Percentiles rank a stretch among this genome's conserved stretches.
Evolutionary conservation across 2,113 vertebrate species (phyloP).

Genomic region (Pipra filicauda): DNA sequence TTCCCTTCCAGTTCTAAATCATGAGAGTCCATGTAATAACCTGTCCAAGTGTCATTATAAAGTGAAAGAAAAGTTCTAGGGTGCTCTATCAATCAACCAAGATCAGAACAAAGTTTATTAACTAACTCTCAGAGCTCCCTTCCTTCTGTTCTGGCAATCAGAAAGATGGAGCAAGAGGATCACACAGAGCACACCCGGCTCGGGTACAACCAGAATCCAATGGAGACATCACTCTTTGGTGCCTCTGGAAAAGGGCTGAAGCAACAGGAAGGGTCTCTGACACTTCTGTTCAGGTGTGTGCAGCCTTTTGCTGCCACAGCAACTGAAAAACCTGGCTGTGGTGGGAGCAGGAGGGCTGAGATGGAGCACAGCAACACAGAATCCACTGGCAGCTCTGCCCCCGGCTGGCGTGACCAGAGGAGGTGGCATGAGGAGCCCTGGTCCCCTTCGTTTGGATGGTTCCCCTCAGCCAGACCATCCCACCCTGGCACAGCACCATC

Average conservation of each 20-base stretch:
- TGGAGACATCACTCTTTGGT: not conserved
- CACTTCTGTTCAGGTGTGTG: not conserved
- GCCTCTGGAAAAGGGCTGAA: not conserved
- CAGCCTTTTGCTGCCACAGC: not conserved
- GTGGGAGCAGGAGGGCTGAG: not conserved
- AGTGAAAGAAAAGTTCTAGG: not conserved
- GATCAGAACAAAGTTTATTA: not conserved
- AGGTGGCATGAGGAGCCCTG: not conserved
- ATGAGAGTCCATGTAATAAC: not conserved
- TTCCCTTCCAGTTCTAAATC: not conserved
- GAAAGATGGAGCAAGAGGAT: not conserved
- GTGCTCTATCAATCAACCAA: not conserved
- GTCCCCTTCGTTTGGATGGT: not conserved
- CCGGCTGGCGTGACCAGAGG: not conserved
- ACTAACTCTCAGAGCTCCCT: not conserved
- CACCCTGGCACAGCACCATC: not conserved
- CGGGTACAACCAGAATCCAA: not conserved
- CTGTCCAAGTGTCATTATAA: not conserved
- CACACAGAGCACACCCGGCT: not conserved
- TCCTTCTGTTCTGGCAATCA: not conserved
- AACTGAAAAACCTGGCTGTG: not conserved
- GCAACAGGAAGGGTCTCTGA: not conserved
- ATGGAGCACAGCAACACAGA: not conserved
- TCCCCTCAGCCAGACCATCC: not conserved
- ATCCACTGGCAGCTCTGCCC: not conserved